These are phyloP conservation scores for Rotaria sp. DNA, from an alignment of 2,888 invertebrate species.

Conservation along the genomic window DNA sequence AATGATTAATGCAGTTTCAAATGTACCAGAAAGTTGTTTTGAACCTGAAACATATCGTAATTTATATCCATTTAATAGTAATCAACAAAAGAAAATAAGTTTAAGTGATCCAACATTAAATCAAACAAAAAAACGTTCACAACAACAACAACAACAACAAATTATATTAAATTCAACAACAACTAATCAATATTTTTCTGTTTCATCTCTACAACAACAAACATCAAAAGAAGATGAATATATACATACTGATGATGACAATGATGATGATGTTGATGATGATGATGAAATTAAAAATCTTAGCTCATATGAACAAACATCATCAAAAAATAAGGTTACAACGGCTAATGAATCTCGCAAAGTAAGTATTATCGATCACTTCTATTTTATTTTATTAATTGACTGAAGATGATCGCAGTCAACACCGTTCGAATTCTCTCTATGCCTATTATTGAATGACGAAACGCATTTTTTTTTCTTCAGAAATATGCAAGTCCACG, in stretches of 20 bases:
- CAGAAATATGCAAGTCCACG: not conserved
- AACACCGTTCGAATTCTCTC: no score
- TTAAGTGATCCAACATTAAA: slow-evolving; percentile 25
- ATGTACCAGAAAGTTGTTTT: not conserved
- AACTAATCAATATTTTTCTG: not conserved
- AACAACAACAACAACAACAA: not conserved
- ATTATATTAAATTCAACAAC: not conserved
- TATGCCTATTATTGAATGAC: no score
- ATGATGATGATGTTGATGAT: not conserved
- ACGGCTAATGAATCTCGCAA: not conserved
- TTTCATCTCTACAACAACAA: not conserved
- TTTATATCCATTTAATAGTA: not conserved
- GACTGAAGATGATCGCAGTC: not conserved
- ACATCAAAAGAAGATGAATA: not conserved
- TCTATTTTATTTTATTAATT: no score
- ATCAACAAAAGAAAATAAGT: slow-evolving; percentile 19
- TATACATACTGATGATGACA: not conserved
- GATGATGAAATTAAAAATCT: not conserved
- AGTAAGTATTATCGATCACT: not conserved
- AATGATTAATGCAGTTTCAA: not conserved
- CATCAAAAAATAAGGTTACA: not conserved
- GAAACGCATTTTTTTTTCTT: not conserved
- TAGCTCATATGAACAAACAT: not conserved
- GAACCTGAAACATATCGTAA: slow-evolving; percentile 17
- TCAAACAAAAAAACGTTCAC: not conserved